Evolutionary conservation across 2,888 invertebrate species (phyloP).

Genomic region (Acrobasis repandana): DNA sequence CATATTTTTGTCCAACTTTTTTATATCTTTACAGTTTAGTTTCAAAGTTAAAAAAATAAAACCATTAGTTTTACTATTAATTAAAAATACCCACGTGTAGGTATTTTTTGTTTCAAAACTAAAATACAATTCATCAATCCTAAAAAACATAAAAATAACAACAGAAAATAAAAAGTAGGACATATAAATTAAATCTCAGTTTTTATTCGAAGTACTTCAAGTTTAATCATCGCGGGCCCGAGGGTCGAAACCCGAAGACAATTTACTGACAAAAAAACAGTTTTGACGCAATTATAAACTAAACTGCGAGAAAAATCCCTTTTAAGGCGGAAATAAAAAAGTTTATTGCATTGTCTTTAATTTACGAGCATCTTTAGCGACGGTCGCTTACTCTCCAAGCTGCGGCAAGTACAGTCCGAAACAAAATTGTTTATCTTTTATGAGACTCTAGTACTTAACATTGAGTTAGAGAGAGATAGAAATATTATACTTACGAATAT

Average conservation of each 20-base stretch:
- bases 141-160: background rate
- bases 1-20: too few relatives aligned
- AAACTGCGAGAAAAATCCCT: constrained; percentile 21
- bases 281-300: constrained; percentile 26
- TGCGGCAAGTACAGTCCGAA: constrained; percentile 20
- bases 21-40: too few relatives aligned
- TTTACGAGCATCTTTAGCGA: constrained; percentile 26
- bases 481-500: too few relatives aligned
- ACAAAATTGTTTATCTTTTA: constrained; percentile 28
- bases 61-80: too few relatives aligned
- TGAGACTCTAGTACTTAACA: background rate
- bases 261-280: constrained; percentile 18
- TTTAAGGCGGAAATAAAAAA: constrained; percentile 24
- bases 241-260: constrained; percentile 7
- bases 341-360: constrained; percentile 27
- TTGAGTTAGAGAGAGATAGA: too few relatives aligned
- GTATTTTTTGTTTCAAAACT: too few relatives aligned
- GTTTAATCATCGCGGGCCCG: constrained; percentile 5
- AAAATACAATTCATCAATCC: too few relatives aligned
- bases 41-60: too few relatives aligned
- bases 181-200: background rate
- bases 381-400: constrained; percentile 22
- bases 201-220: constrained; percentile 7
- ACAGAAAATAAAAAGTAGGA: background rate
- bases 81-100: too few relatives aligned